These are phyloP conservation scores for Caenorhabditis angaria DNA, from an alignment of 2,888 invertebrate genomes.

Conservation along the genomic window DNA sequence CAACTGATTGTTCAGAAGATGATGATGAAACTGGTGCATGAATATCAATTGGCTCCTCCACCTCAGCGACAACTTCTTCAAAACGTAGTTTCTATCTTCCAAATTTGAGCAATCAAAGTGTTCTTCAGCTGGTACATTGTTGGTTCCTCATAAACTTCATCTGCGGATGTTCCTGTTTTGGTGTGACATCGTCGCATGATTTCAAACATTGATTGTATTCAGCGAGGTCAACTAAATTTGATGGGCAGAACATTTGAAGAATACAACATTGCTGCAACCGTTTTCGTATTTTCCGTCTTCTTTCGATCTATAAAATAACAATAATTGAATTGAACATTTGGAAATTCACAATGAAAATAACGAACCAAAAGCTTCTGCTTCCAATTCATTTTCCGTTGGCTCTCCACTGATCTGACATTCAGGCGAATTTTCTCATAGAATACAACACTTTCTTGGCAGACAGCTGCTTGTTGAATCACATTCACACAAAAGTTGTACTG, in stretches of 20 bases:
- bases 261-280: slow-evolving; percentile 15
- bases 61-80: slow-evolving; percentile 7
- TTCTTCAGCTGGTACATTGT: slow-evolving; percentile 2
- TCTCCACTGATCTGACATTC: slow-evolving; percentile 22
- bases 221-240: slow-evolving; percentile 16
- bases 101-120: slow-evolving; percentile 33
- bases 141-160: slow-evolving; percentile 13
- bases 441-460: slow-evolving; percentile 23
- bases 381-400: slow-evolving; percentile 9
- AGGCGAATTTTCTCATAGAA: slow-evolving; percentile 28
- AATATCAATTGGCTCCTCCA: slow-evolving; percentile 4
- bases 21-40: slow-evolving; percentile 3
- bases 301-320: slow-evolving; percentile 13
- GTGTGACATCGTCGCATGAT: slow-evolving; percentile 19
- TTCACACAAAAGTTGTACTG: slow-evolving; percentile 37
- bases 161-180: not conserved
- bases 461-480: slow-evolving; percentile 21
- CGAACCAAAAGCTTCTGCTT: not conserved
- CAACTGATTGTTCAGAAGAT: not conserved
- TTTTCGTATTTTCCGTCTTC: slow-evolving; percentile 15
- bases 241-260: slow-evolving; percentile 29
- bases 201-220: slow-evolving; percentile 18
- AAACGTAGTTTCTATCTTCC: slow-evolving; percentile 35
- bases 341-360: not conserved
- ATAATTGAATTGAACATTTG: not conserved